Evolutionary conservation across 2,113 vertebrate species (phyloP).

Genomic region (Hemiprocne comata): DNA sequence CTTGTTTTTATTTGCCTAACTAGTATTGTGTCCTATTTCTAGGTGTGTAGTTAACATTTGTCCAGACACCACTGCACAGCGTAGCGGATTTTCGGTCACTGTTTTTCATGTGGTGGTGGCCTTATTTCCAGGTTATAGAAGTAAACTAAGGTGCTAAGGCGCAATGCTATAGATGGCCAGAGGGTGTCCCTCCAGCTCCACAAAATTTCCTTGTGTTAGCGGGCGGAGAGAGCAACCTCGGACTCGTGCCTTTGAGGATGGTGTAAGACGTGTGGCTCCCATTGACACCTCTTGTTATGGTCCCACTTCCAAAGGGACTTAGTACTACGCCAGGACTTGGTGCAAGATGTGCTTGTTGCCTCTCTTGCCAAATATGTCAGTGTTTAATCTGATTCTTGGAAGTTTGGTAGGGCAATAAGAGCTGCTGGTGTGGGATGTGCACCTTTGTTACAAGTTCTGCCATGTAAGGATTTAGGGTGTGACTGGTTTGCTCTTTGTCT

Average conservation of each 20-base stretch:
- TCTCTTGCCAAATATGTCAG: neutral
- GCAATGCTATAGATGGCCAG: slow-evolving; percentile 1
- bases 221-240: fast-evolving
- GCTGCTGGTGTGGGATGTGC: neutral
- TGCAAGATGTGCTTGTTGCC: neutral
- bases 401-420: neutral
- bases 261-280: neutral
- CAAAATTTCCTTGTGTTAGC: fast-evolving
- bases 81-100: neutral
- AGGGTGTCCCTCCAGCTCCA: slow-evolving; percentile 53
- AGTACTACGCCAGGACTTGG: too few relatives aligned
- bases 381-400: neutral
- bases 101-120: neutral
- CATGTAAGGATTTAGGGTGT: neutral
- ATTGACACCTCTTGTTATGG: too few relatives aligned
- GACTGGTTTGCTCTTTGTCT: neutral
- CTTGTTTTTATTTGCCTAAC: neutral
- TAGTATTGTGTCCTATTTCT: neutral
- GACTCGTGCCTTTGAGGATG: neutral
- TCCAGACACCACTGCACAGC: neutral
- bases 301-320: neutral
- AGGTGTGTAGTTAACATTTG: neutral
- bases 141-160: fast-evolving
- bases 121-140: neutral
- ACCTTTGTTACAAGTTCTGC: neutral